Evolutionary conservation across 2,113 vertebrate genomes (phyloP).

Genomic region (Chrysochloris asiatica): DNA sequence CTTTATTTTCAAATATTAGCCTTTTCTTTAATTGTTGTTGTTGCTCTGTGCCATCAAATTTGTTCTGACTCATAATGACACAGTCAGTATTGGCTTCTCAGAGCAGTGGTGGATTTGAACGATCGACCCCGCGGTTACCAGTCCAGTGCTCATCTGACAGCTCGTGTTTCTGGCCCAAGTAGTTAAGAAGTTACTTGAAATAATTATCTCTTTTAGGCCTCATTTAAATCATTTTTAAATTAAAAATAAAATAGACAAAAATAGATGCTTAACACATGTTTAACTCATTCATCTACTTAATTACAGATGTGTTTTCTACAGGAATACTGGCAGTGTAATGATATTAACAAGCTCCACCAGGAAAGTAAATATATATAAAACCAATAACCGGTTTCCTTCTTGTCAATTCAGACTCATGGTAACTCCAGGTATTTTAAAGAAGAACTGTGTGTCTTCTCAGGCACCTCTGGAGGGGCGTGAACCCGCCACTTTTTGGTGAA

Average conservation of each 20-base stretch:
- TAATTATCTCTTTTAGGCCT: not conserved
- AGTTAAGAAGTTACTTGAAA: not conserved
- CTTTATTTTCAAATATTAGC: not conserved
- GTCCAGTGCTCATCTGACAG: no score
- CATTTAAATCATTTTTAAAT: not conserved
- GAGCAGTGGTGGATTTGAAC: no score
- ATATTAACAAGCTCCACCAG: not conserved
- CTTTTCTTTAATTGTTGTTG: not conserved
- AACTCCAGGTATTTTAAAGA: not conserved
- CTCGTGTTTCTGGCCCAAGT: not conserved
- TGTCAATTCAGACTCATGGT: not conserved
- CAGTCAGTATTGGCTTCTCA: no score
- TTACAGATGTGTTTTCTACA: not conserved
- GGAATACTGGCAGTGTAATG: not conserved
- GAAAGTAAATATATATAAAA: not conserved
- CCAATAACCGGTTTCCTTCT: not conserved
- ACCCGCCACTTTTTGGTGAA: not conserved
- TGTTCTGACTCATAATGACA: no score
- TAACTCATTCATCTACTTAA: not conserved
- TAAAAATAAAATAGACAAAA: not conserved
- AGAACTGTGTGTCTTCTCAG: not conserved
- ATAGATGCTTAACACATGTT: not conserved
- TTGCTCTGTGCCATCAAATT: no score
- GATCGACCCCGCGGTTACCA: no score
- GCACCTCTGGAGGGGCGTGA: not conserved